phyloP scores from a whole-genome alignment of 2,888 invertebrate species.

The Calameuta filiformis region DNA sequence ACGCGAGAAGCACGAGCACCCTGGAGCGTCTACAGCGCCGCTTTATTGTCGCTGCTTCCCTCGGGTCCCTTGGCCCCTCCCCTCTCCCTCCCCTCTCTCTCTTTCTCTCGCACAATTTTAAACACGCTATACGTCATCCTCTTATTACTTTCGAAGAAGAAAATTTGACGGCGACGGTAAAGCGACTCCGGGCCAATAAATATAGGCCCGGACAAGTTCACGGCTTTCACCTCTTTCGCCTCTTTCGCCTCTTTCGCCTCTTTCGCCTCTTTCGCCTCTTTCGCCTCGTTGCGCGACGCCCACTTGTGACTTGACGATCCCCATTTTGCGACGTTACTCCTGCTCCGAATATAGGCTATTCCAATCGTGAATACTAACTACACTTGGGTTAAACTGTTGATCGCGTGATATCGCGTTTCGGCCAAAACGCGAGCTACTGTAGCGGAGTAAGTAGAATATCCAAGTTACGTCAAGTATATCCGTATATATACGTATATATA shows the following conservation, averaged over 20 bases:
- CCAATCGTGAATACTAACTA: not conserved
- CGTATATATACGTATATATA: no score
- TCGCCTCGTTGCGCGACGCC: slow-evolving; percentile 23
- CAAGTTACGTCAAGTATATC: not conserved
- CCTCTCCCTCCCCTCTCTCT: no score
- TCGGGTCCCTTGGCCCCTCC: no score
- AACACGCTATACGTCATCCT: not conserved
- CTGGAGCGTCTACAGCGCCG: no score
- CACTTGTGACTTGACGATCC: slow-evolving; percentile 20
- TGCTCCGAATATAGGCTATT: not conserved
- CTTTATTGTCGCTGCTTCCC: no score
- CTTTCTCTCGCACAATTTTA: no score
- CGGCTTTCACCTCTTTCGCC: slow-evolving; percentile 38
- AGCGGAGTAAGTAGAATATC: not conserved
- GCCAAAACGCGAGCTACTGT: not conserved
- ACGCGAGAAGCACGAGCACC: no score
- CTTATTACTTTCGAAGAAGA: not conserved
- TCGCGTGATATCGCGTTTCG: not conserved
- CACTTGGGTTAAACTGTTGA: not conserved
- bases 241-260: not conserved
- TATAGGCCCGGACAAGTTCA: slow-evolving; percentile 30
- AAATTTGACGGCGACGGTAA: not conserved
- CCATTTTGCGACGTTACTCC: not conserved
- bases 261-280: no score
- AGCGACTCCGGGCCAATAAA: slow-evolving; percentile 4